Percentiles rank a stretch among this genome's conserved stretches.
phyloP scores from a whole-genome alignment of 1,140 invertebrate genomes.

The Leptinotarsa texana region DNA sequence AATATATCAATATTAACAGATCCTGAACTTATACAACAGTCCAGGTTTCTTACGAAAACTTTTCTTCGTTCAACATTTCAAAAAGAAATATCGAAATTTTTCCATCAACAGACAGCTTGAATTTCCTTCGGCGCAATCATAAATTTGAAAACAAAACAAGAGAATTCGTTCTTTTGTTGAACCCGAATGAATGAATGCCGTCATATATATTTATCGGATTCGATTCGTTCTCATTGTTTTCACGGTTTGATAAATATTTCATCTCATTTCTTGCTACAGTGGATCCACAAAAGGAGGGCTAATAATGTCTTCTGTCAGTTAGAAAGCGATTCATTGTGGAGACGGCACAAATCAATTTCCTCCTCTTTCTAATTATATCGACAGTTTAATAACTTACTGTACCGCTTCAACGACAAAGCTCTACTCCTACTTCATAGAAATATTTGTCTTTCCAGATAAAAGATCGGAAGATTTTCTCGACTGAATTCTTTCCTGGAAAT shows the following conservation, averaged over 20 bases:
- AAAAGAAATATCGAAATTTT: too few species aligned
- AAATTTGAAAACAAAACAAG: not conserved
- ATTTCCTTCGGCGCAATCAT: not conserved
- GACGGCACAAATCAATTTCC: conserved; percentile 17
- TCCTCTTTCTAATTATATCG: conserved; percentile 21
- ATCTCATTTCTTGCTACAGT: conserved; percentile 7
- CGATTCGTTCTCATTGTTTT: conserved; percentile 6
- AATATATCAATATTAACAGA: too few species aligned
- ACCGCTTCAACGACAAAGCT: conserved; percentile 1
- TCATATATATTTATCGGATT: not conserved
- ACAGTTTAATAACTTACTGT: conserved; percentile 19
- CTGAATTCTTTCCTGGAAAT: not conserved
- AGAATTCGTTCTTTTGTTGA: not conserved
- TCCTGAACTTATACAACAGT: too few species aligned
- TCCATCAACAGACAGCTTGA: too few species aligned
- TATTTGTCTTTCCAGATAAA: conserved; percentile 9
- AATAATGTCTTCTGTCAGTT: conserved; percentile 23
- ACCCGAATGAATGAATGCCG: not conserved
- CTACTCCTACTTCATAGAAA: not conserved
- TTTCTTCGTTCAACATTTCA: too few species aligned
- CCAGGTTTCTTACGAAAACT: too few species aligned
- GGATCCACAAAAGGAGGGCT: not conserved
- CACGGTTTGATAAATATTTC: conserved; percentile 14
- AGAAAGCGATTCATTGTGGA: conserved; percentile 10
- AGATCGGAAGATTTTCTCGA: not conserved